Base-by-base conservation (phyloP, 2,113 vertebrate genomes). In the Hemibagrus wyckioides region DNA sequence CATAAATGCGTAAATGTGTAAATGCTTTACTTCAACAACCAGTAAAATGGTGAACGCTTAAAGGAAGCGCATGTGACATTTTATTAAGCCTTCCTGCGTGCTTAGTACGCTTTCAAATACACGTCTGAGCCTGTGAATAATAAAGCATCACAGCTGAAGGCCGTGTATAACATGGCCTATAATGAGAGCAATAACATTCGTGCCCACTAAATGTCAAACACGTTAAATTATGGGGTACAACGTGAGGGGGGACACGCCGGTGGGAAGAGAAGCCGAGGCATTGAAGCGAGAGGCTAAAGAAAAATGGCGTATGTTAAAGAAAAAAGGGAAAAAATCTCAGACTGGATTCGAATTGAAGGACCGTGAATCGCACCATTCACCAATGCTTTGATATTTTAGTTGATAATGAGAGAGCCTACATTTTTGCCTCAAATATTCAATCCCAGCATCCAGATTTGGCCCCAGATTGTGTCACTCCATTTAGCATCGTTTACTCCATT, bases 201-300 rank as follows among this genome's bases (percentile, higher is more conserved):
- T 59, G 52, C 54, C 54, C 79, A 82, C 79, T 11, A 82, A 59
- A 65, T 75, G 79, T 75, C 79, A 82, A 87, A 87, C 79, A 81
- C 41, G 25, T 44, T 59, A 59, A 59, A 87, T 87, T 67, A 87
- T 48, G 67, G 52, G 85, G 63, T 82, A 57, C 36, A 21, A 59
- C 41, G 0, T 48, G 63, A 75, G 52, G 57, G 41, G 54, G 54
- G 56, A 61, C 30, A 33, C 5, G 3, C 6, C 56, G 52, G 85
- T 82, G 65, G 85, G 36, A 73, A 59, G 52, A 57, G 33, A 86
- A 36, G 28, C 57, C 3, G 41, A 65, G 75, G 25, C 57, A 28
- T 10, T 36, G 39, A 85, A n/a, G 52, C 39, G 30, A 54, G 28
- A 76, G 39, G 17, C 39, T 77, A 41, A 56, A 59, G 23, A 59